Conservation (phyloP, 2,113 vertebrate species). For the Danionella cerebrum region DNA sequence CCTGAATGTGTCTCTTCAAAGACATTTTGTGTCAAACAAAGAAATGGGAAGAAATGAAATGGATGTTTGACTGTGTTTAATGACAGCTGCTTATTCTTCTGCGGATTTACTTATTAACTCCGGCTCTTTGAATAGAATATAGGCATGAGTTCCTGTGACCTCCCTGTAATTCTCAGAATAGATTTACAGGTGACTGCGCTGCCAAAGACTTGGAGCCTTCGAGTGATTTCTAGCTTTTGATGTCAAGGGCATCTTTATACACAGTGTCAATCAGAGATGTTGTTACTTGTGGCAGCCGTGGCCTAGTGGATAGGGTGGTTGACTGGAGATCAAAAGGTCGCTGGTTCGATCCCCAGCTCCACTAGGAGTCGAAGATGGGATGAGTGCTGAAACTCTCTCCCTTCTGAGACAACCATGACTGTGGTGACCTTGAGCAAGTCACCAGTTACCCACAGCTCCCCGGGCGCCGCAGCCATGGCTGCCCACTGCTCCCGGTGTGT, state of each 20-base stretch:
- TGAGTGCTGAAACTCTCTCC: too few species aligned
- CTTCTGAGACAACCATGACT: too few species aligned
- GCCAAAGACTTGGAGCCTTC: background rate
- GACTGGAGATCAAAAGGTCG: too few species aligned
- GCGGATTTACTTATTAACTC: background rate
- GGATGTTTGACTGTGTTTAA: background rate
- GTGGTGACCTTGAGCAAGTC: too few species aligned
- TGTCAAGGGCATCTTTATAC: constrained; percentile 1
- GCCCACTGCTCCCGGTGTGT: too few species aligned
- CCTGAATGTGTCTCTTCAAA: background rate
- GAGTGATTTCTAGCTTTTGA: constrained; percentile 11
- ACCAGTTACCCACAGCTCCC: too few species aligned
- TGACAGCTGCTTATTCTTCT: background rate
- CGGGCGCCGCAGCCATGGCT: too few species aligned
- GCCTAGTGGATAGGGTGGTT: too few species aligned
- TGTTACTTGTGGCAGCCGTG: too few species aligned
- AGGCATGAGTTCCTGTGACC: background rate
- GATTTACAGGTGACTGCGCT: constrained; percentile 3
- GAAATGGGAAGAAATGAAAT: background rate
- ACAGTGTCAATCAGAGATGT: constrained; percentile 4
- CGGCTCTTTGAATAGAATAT: background rate
- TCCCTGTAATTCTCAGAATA: background rate
- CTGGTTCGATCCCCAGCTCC: too few species aligned
- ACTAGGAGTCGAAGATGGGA: too few species aligned
- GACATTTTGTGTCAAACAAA: too few species aligned